Evolutionary conservation across 2,888 invertebrate species (phyloP).

Genomic region (Agriopis marginaria): DNA sequence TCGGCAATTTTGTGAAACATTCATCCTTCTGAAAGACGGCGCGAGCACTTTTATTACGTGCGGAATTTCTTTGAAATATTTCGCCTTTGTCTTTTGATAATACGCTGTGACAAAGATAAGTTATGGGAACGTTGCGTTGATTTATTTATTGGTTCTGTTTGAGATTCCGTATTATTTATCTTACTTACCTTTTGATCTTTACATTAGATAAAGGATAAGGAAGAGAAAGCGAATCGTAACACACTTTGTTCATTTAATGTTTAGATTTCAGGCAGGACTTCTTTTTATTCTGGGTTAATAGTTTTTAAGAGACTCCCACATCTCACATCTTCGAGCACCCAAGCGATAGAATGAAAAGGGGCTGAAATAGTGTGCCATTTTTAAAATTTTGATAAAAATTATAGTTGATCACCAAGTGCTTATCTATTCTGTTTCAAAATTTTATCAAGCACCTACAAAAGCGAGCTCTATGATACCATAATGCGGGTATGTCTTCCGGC

Average conservation of each 20-base stretch:
- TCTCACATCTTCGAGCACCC: too few relatives aligned
- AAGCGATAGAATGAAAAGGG: too few relatives aligned
- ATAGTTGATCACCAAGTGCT: not conserved
- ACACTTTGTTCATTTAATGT: slow-evolving; percentile 9
- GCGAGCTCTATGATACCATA: slow-evolving; percentile 34
- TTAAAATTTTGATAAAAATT: too few relatives aligned
- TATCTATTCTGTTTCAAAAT: slow-evolving; percentile 10
- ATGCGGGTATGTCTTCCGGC: slow-evolving; percentile 52
- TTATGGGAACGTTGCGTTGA: slow-evolving; percentile 35
- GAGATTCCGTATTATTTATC: slow-evolving; percentile 32
- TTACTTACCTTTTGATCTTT: slow-evolving; percentile 25
- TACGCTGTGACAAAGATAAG: slow-evolving; percentile 45
- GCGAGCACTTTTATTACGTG: slow-evolving; percentile 62
- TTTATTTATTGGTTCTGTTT: slow-evolving; percentile 39
- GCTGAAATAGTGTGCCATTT: not conserved
- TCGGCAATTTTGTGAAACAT: slow-evolving; percentile 78
- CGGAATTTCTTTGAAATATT: slow-evolving; percentile 58
- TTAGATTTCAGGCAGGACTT: not conserved
- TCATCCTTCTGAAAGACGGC: slow-evolving; percentile 61
- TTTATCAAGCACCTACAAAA: slow-evolving; percentile 29
- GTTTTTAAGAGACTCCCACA: too few relatives aligned
- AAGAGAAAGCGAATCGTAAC: slow-evolving; percentile 1
- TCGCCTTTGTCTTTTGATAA: slow-evolving; percentile 52
- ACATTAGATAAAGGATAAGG: slow-evolving; percentile 8
- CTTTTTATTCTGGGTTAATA: not conserved